phyloP scores from a whole-genome alignment of 2,113 vertebrate species.

The Gallinago media region DNA sequence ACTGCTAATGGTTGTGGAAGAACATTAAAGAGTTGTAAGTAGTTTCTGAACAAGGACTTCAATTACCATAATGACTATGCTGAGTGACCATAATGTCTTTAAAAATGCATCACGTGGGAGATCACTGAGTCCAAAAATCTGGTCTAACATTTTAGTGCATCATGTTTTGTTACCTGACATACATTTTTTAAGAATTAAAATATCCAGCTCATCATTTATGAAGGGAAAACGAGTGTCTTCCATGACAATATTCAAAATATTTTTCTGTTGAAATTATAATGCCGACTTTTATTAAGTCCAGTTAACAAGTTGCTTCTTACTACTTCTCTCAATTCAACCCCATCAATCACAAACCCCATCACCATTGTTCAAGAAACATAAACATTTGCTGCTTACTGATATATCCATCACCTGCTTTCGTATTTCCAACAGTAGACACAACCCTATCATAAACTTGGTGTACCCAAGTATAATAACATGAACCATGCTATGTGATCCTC shows the following conservation, averaged over 20 bases:
- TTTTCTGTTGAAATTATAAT: background rate
- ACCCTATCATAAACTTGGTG: background rate
- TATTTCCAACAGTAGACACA: background rate
- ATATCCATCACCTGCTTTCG: background rate
- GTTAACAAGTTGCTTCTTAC: background rate
- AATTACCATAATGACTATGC: background rate
- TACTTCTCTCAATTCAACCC: background rate
- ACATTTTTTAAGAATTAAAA: background rate
- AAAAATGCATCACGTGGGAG: background rate
- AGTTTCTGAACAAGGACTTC: background rate
- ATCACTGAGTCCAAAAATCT: background rate
- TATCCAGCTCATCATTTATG: background rate
- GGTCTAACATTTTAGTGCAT: background rate
- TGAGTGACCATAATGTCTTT: background rate
- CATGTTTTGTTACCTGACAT: background rate
- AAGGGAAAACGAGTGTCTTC: background rate
- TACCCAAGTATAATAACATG: background rate
- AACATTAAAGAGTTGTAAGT: background rate
- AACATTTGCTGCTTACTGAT: background rate
- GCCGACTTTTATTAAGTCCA: background rate
- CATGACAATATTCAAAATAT: background rate
- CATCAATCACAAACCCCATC: background rate
- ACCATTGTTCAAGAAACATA: background rate
- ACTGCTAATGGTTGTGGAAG: background rate
- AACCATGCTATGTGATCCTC: background rate